These are phyloP conservation scores for Semicossyphus pulcher DNA, from an alignment of 2,113 vertebrate genomes.

Conservation along the genomic window DNA sequence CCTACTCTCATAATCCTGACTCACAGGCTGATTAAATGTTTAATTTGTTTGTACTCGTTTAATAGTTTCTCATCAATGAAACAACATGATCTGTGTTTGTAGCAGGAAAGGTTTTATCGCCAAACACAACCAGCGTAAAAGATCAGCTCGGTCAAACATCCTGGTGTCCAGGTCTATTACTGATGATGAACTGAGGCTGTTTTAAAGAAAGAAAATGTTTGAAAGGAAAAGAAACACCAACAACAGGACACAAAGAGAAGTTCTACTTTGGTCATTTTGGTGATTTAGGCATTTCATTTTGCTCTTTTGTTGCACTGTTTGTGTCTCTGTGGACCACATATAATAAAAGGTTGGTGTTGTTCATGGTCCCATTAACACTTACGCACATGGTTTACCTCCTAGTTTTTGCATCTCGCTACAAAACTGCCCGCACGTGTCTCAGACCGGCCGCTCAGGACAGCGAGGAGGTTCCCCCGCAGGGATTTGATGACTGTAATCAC, in stretches of 20 bases:
- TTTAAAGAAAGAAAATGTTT: not conserved
- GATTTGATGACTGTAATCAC: constrained; percentile 50
- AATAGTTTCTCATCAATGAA: too few species aligned
- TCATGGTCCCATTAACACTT: not conserved
- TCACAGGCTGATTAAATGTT: too few species aligned
- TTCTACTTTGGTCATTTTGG: too few species aligned
- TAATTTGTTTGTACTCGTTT: too few species aligned
- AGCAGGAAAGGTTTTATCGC: not conserved
- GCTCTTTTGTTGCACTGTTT: not conserved
- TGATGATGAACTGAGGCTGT: not conserved
- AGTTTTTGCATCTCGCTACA: not conserved
- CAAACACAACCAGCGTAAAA: not conserved
- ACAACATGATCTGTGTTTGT: not conserved
- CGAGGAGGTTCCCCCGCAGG: not conserved
- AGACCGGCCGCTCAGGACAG: not conserved
- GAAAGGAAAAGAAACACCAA: not conserved
- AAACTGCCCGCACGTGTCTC: not conserved
- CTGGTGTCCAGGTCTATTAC: not conserved
- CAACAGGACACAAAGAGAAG: too few species aligned
- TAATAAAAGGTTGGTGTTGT: not conserved
- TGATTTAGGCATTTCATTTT: not conserved
- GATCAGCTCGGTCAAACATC: not conserved
- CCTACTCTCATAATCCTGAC: too few species aligned
- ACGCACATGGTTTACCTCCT: not conserved
- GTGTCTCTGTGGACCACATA: not conserved